phyloP scores from a whole-genome alignment of 2,888 invertebrate species.

The Anoncus sp. region DNA sequence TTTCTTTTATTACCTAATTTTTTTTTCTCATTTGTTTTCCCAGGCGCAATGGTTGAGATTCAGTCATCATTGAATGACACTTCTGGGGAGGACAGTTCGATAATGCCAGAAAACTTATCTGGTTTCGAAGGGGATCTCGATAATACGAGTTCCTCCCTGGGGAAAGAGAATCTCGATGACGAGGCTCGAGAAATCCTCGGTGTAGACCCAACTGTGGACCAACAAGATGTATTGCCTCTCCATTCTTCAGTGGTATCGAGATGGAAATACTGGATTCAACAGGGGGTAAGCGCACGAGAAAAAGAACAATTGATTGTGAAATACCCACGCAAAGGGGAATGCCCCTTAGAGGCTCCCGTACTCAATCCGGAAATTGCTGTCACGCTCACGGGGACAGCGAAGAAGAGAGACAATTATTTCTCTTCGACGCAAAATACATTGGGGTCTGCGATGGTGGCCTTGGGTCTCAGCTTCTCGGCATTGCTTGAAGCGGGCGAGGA shows the following conservation, averaged over 20 bases:
- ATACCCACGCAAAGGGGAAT: conserved; percentile 1
- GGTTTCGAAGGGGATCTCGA: not conserved
- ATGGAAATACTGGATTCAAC: not conserved
- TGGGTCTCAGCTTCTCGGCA: not conserved
- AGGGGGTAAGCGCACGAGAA: not conserved
- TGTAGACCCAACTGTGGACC: not conserved
- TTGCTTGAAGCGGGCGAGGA: not conserved
- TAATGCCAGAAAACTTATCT: not conserved
- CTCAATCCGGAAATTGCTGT: not conserved
- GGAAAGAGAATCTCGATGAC: conserved; percentile 1
- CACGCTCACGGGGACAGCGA: not conserved
- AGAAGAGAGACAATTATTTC: not conserved
- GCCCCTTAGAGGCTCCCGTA: not conserved
- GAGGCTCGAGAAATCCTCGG: not conserved
- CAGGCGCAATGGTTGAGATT: conserved; percentile 1
- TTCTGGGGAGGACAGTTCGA: not conserved
- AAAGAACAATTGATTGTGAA: not conserved
- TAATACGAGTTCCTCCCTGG: not conserved
- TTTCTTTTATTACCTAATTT: not conserved
- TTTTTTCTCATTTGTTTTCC: not conserved
- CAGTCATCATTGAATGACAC: not conserved
- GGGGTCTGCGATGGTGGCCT: not conserved
- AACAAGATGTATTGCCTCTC: not conserved
- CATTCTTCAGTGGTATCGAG: not conserved
- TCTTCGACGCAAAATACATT: not conserved